These are phyloP conservation scores for Brachyptera putata DNA, from an alignment of 2,888 invertebrate genomes.

Conservation along the genomic window DNA sequence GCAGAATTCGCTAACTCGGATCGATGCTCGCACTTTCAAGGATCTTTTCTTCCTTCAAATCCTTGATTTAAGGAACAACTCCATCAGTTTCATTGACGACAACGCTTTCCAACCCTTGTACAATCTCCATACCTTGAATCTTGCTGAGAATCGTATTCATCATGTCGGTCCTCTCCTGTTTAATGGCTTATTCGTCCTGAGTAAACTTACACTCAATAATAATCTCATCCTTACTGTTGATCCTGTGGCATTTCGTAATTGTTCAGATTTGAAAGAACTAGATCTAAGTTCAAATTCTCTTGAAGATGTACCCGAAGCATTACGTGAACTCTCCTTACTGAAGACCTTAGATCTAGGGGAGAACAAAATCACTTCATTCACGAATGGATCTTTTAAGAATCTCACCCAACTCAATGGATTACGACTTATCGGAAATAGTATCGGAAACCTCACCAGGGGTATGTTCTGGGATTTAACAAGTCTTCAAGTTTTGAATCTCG, in stretches of 20 bases:
- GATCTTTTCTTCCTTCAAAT: constrained; percentile 83
- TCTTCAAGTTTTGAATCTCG: constrained; percentile 80
- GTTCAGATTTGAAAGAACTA: constrained; percentile 80
- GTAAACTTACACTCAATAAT: constrained; percentile 79
- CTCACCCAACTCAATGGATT: constrained; percentile 82
- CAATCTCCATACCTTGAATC: constrained; percentile 82
- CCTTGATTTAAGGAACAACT: constrained; percentile 79
- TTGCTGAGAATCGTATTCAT: constrained; percentile 82
- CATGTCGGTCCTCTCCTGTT: constrained; percentile 76
- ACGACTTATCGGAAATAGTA: constrained; percentile 84
- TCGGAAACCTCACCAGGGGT: constrained; percentile 75
- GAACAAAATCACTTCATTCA: constrained; percentile 80
- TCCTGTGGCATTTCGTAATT: constrained; percentile 78
- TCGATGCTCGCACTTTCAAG: constrained; percentile 80
- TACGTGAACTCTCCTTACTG: constrained; percentile 74
- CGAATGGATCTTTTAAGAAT: constrained; percentile 79
- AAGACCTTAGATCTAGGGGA: constrained; percentile 88
- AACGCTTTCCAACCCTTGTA: constrained; percentile 83
- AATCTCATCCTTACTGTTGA: constrained; percentile 78
- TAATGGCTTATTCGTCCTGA: constrained; percentile 77
- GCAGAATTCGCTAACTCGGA: constrained; percentile 77
- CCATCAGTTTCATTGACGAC: constrained; percentile 83
- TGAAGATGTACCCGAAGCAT: constrained; percentile 73
- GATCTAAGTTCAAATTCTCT: constrained; percentile 85
- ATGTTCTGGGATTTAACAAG: constrained; percentile 85